phyloP scores from a whole-genome alignment of 2,797 vertebrate genomes.

The Mormyrus proboscirostris region DNA sequence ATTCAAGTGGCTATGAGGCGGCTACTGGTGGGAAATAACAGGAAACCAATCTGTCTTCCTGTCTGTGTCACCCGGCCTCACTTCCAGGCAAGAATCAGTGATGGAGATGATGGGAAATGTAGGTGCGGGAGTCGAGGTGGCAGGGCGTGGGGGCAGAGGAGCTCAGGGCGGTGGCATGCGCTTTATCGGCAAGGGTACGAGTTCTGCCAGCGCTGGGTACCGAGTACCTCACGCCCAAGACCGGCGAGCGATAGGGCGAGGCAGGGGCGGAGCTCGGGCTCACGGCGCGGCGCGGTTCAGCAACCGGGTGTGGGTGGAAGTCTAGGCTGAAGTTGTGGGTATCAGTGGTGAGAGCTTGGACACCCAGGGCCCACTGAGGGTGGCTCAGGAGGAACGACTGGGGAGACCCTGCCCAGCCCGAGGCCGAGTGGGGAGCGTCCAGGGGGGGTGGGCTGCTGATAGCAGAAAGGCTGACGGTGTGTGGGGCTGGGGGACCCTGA shows the following conservation, averaged over 20 bases:
- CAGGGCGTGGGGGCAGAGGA: slow-evolving; percentile 14
- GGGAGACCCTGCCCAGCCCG: slow-evolving; percentile 34
- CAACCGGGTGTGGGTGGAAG: slow-evolving; percentile 32
- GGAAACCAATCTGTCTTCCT: slow-evolving; percentile 57
- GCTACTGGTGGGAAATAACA: not conserved
- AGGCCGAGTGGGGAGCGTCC: slow-evolving; percentile 27
- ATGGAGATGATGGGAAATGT: slow-evolving; percentile 56
- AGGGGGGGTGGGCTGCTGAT: slow-evolving; percentile 33
- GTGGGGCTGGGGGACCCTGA: slow-evolving; percentile 22
- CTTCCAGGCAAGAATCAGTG: slow-evolving; percentile 46
- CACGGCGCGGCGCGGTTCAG: slow-evolving; percentile 16
- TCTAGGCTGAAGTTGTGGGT: slow-evolving; percentile 41
- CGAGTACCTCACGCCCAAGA: slow-evolving; percentile 18
- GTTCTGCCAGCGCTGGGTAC: slow-evolving; percentile 29
- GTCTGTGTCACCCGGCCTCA: slow-evolving; percentile 54
- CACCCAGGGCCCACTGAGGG: slow-evolving; percentile 32
- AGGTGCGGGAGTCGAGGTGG: slow-evolving; percentile 38
- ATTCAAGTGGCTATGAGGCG: slow-evolving; percentile 10
- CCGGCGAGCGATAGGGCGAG: slow-evolving; percentile 39
- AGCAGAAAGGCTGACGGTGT: slow-evolving; percentile 20
- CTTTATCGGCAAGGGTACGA: not conserved
- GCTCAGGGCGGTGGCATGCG: not conserved
- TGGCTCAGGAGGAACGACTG: slow-evolving; percentile 27
- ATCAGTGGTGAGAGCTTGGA: slow-evolving; percentile 39
- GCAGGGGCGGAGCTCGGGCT: slow-evolving; percentile 35